These are phyloP conservation scores for Campoplex capitator DNA, from an alignment of 2,888 invertebrate genomes.

Conservation along the genomic window DNA sequence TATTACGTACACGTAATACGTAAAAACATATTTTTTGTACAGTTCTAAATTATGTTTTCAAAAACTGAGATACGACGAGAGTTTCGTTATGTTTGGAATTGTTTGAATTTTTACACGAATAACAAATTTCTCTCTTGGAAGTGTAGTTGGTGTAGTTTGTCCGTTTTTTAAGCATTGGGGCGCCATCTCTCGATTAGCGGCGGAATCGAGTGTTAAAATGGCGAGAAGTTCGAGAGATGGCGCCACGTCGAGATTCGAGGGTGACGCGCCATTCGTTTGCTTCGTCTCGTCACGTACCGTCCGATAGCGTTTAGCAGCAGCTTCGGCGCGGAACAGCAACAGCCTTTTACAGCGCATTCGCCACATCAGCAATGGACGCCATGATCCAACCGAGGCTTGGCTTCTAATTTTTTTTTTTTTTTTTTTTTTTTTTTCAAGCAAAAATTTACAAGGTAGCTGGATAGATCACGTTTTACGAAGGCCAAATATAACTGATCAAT, in stretches of 20 bases:
- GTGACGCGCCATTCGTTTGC: slow-evolving; percentile 72
- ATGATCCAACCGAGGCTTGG: slow-evolving; percentile 71
- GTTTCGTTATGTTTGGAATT: background rate
- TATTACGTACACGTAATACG: background rate
- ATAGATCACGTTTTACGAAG: background rate
- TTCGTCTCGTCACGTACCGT: slow-evolving; percentile 70
- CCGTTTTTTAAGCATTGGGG: background rate
- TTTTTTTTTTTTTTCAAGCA: background rate
- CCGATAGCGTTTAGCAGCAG: slow-evolving; percentile 40
- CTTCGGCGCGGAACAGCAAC: slow-evolving; percentile 53
- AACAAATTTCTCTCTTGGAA: slow-evolving; percentile 3
- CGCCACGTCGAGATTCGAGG: slow-evolving; percentile 63
- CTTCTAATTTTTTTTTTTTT: slow-evolving; percentile 25
- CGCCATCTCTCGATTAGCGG: slow-evolving; percentile 69
- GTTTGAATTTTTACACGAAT: background rate
- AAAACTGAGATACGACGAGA: background rate
- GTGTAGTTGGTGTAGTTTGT: background rate
- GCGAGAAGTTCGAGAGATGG: slow-evolving; percentile 71
- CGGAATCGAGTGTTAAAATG: background rate
- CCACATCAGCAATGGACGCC: slow-evolving; percentile 83
- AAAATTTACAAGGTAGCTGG: slow-evolving; percentile 3
- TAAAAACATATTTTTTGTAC: background rate
- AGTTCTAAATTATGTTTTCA: background rate
- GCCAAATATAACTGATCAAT: background rate
- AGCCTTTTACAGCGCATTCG: slow-evolving; percentile 72